Base-by-base conservation (phyloP, 64 coral and sea anemone species). In the Acropora yongei region DNA sequence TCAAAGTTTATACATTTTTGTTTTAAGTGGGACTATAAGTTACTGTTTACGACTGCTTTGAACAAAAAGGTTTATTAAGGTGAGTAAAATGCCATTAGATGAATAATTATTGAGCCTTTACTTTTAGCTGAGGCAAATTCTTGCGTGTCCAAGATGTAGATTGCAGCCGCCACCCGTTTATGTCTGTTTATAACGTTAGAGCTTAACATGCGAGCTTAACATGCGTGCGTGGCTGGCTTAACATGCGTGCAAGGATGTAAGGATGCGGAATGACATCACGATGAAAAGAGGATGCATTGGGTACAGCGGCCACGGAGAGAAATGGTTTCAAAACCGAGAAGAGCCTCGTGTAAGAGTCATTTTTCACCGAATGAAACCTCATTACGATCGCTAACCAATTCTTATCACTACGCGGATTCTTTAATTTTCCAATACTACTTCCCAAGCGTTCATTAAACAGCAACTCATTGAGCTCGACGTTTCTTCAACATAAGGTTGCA, bases 291-390 rank as follows among this genome's bases (percentile, higher is more conserved):
- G n/a, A n/a, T n/a, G n/a, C n/a, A n/a, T n/a, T n/a, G n/a, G n/a
- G n/a, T n/a, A n/a, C n/a, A n/a, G n/a, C n/a, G n/a, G n/a, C n/a
- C n/a, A n/a, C n/a, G n/a, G n/a, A n/a, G n/a, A n/a, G n/a, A n/a
- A n/a, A n/a, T n/a, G n/a, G n/a, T n/a, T n/a, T n/a, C n/a, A n/a
- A n/a, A n/a, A n/a, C n/a, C n/a, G n/a, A n/a, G n/a, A n/a, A n/a
- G n/a, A n/a, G n/a, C n/a, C n/a, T n/a, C n/a, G n/a, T n/a, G n/a
- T n/a, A n/a, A n/a, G n/a, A n/a, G n/a, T n/a, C n/a, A n/a, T n/a
- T 71, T 71, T 71, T 71, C 68, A 71, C 68, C 68, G 68, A 71
- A 71, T 71, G 68, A 71, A 71, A 71, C 68, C 68, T 58, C 55
- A 58, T 58, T 58, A n/a, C n/a, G n/a, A n/a, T n/a, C n/a, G n/a